phyloP scores from a whole-genome alignment of 2,113 vertebrate genomes.

The Alces alces region DNA sequence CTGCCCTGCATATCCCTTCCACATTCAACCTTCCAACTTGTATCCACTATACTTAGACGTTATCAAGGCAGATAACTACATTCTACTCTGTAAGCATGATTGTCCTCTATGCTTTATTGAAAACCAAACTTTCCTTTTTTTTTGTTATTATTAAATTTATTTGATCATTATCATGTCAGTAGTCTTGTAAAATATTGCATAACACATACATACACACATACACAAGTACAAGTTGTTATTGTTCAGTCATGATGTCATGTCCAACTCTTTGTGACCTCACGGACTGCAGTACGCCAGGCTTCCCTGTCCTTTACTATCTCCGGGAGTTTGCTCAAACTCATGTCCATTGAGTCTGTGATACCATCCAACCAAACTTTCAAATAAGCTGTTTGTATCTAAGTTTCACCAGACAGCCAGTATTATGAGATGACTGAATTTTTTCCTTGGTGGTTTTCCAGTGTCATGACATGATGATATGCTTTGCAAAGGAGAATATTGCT shows the following conservation, averaged over 20 bases:
- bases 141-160: too few relatives aligned
- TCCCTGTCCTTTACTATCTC: too few relatives aligned
- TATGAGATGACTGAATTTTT: not conserved
- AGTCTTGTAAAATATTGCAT: too few relatives aligned
- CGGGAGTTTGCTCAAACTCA: too few relatives aligned
- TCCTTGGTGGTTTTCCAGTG: not conserved
- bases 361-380: not conserved
- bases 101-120: not conserved
- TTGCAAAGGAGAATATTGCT: constrained; percentile 14
- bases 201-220: too few relatives aligned
- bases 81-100: not conserved
- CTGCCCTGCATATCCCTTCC: not conserved
- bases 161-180: too few relatives aligned
- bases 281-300: too few relatives aligned
- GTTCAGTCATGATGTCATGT: too few relatives aligned
- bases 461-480: not conserved
- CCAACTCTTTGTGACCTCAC: too few relatives aligned
- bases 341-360: too few relatives aligned
- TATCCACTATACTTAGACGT: not conserved
- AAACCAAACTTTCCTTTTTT: not conserved
- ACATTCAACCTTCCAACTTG: not conserved
- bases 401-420: not conserved
- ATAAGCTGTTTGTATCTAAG: not conserved
- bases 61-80: not conserved
- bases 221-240: too few relatives aligned